Percentiles rank a stretch among this genome's conserved stretches.
Evolutionary conservation across 2,113 vertebrate genomes (phyloP).

Genomic region (Platichthys flesus): DNA sequence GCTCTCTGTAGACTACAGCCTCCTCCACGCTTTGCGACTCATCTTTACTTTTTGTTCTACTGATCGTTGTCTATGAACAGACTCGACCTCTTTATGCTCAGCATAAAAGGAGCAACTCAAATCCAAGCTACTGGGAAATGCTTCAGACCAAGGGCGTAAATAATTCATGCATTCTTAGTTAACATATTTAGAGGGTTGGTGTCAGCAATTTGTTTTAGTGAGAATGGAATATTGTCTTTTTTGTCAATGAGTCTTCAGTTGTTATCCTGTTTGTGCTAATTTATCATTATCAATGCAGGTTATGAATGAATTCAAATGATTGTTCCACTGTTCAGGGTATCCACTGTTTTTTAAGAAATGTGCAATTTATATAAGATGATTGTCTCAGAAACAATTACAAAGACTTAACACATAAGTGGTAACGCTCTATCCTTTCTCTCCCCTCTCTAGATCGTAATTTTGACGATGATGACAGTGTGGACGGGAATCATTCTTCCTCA

Average conservation of each 20-base stretch:
- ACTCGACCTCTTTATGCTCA: background rate
- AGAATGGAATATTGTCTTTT: background rate
- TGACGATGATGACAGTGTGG: conserved; percentile 97
- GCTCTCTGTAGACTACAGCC: conserved; percentile 29
- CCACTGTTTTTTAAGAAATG: background rate
- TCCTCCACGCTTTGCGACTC: conserved; percentile 5
- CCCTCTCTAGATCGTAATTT: conserved; percentile 92
- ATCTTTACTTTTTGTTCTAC: conserved; percentile 21
- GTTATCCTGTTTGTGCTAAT: background rate
- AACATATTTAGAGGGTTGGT: background rate
- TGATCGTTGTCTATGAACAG: background rate
- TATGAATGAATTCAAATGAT: background rate
- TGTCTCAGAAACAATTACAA: background rate
- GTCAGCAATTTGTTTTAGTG: background rate
- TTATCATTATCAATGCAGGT: background rate
- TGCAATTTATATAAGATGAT: background rate
- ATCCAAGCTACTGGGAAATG: background rate
- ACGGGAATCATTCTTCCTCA: conserved; percentile 92
- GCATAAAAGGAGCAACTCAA: conserved; percentile 12
- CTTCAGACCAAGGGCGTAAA: conserved; percentile 1
- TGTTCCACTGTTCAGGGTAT: background rate
- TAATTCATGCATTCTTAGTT: background rate
- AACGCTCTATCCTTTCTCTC: background rate
- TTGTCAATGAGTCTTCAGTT: background rate
- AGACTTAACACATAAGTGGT: conserved; percentile 3